Base-by-base conservation (phyloP, 2,888 invertebrate genomes). In the Oxycera nigricornis region DNA sequence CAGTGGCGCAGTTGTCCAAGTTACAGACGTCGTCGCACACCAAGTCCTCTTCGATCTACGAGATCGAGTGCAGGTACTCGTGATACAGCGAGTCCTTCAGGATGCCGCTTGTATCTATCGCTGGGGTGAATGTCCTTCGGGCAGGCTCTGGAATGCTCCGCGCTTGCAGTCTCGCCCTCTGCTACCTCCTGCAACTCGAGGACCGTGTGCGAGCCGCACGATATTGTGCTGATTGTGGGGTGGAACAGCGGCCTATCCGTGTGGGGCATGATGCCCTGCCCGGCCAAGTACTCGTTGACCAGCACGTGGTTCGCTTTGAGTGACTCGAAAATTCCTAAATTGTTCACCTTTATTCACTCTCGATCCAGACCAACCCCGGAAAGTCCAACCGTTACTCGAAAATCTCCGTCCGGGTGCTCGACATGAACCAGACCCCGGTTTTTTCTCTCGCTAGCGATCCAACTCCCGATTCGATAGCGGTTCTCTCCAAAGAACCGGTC, bases 201-300 rank as follows among this genome's bases (percentile, higher is more conserved):
- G n/a, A 97, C 84, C 11, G 94, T 93, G 82, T 97, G 94, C 0
- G 96, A 95, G 0, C 97, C 96, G 79, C 96, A 91, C 62, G 92
- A 94, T 75, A 99, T 91, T 0, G 98, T 99, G 20, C 96, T 92
- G 73, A 99, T 94, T 14, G 92, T 92, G 0, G 98, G 97, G 84
- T 91, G 91, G 84, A 97, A 99, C 17, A 98, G 86, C 0, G 96
- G 94, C 0, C 99, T 98, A 86, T 99, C 99, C 26, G 94, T 91
- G 86, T 99, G 98, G 1, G 98, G 94, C 94, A 98, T 94, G 76
- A 98, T 98, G 14, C 98, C 98, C 86, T 98, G 97, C 0, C 95
- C 95, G 0, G 96, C 88, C 76, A 90, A 84, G 86, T 98, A 98
- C 85, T 98, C 98, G 87, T 98, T 98, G 0, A 98, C 91, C 39